Evolutionary conservation across 37 sponge, comb jelly and placozoan species (phyloP).

Genomic region (Trichoplax adhaerens): DNA sequence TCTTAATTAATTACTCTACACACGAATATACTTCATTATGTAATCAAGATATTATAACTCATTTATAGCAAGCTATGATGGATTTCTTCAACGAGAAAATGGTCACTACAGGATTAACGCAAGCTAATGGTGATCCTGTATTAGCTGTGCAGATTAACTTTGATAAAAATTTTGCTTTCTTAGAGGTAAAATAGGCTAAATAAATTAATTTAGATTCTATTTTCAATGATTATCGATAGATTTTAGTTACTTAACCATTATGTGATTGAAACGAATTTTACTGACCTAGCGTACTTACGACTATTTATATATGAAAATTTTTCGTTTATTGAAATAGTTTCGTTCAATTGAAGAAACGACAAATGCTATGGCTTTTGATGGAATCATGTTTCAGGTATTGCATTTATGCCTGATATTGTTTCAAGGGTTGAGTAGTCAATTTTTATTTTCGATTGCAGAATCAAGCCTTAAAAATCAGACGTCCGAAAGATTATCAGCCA

Average conservation of each 20-base stretch:
- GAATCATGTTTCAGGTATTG: slow-evolving; percentile 66
- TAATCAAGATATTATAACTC: no score
- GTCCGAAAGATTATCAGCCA: slow-evolving; percentile 95
- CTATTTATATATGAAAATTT: no score
- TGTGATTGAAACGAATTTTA: no score
- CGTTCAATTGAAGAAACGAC: slow-evolving; percentile 98
- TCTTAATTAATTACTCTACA: no score
- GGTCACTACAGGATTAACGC: slow-evolving; percentile 36
- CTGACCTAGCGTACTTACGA: no score
- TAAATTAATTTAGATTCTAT: no score
- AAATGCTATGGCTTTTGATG: slow-evolving; percentile 95
- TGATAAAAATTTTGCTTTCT: slow-evolving; percentile 98
- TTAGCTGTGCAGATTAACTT: slow-evolving; percentile 92
- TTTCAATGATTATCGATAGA: no score
- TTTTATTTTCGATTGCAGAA: slow-evolving; percentile 21
- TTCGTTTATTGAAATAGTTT: slow-evolving; percentile 24
- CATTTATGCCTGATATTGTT: not conserved
- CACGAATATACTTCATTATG: no score
- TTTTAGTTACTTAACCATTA: no score
- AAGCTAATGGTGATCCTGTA: slow-evolving; percentile 88
- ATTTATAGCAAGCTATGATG: slow-evolving; percentile 55
- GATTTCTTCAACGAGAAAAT: slow-evolving; percentile 94
- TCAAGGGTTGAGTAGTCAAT: not conserved
- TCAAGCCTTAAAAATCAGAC: slow-evolving; percentile 82
- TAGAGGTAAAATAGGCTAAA: slow-evolving; percentile 42